Percentiles rank a stretch among this genome's conserved stretches.
Conservation (phyloP, 1,140 invertebrate species). For the Portunus trituberculatus region DNA sequence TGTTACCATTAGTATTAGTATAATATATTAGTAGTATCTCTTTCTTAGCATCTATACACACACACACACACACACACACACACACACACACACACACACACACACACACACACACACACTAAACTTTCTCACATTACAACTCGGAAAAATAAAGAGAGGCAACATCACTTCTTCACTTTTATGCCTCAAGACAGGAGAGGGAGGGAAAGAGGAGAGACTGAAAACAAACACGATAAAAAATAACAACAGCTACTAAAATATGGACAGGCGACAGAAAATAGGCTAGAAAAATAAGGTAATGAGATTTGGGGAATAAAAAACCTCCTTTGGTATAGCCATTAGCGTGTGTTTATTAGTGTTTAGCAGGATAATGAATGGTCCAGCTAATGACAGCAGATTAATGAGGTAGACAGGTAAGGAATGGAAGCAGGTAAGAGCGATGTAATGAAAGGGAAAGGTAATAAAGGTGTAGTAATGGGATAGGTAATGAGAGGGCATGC, state of each 20-base stretch:
- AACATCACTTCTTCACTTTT: background rate
- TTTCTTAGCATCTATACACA: no score
- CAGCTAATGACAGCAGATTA: background rate
- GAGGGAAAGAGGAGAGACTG: background rate
- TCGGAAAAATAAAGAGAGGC: background rate
- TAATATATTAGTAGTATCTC: no score
- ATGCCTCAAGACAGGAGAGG: background rate
- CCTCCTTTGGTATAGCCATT: background rate
- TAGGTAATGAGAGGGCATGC: constrained; percentile 9
- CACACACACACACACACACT: no score
- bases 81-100: no score
- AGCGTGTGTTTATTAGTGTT: background rate
- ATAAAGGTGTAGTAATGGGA: background rate
- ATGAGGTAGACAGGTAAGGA: background rate
- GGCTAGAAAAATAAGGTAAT: background rate
- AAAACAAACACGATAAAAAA: background rate
- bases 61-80: no score
- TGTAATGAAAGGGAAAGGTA: background rate
- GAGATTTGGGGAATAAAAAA: background rate
- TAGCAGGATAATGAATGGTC: background rate
- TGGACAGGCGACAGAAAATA: background rate
- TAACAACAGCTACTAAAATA: background rate
- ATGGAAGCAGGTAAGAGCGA: background rate
- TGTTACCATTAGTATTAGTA: no score
- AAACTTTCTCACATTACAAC: background rate